Base-by-base conservation (phyloP, 1,140 invertebrate genomes). In the Polypedilum vanderplanki region DNA sequence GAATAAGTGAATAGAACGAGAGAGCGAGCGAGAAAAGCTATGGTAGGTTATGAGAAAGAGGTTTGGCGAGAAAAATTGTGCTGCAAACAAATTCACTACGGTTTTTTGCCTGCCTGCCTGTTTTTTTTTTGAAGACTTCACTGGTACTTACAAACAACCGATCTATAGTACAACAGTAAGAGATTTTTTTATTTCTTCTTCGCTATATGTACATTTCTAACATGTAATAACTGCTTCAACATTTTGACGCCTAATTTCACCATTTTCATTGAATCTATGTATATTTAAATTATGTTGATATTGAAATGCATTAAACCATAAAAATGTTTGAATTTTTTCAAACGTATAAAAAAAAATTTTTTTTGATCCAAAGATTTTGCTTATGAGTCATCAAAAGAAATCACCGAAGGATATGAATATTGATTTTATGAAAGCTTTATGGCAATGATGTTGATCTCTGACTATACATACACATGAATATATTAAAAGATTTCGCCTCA, bases 391-490 rank as follows among this genome's bases (percentile, higher is more conserved):
- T 46, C 41, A 46, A 46, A 46, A 46, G 41, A 46, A 46, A 46
- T 46, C 41, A 46, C 41, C 41, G 41, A 46, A 46, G 41, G 41
- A 46, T 15, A 46, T 46, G 41, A 46, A 46, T 46, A 46, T 46
- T 46, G 41, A 46, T 46, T 46, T 46, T 46, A 46, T 46, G 41
- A 46, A 46, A 46, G 41, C 41, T 46, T 46, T 46, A 46, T 46
- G 41, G 41, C 41, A 46, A 46, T 46, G 8, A 46, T 46, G 9
- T 46, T 46, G 41, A 46, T 46, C 41, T 46, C 41, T 46, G 41
- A 46, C 41, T 46, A 46, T 46, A 46, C 15, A 46, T 15, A n/a
- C n/a, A n/a, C n/a, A n/a, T n/a, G n/a, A n/a, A n/a, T n/a, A n/a
- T n/a, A n/a, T n/a, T n/a, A n/a, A n/a, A n/a, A n/a, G 41, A 46